Percentiles rank a stretch among this genome's conserved stretches.
Evolutionary conservation across 2,113 vertebrate species (phyloP).

Genomic region (Pituophis catenifer): DNA sequence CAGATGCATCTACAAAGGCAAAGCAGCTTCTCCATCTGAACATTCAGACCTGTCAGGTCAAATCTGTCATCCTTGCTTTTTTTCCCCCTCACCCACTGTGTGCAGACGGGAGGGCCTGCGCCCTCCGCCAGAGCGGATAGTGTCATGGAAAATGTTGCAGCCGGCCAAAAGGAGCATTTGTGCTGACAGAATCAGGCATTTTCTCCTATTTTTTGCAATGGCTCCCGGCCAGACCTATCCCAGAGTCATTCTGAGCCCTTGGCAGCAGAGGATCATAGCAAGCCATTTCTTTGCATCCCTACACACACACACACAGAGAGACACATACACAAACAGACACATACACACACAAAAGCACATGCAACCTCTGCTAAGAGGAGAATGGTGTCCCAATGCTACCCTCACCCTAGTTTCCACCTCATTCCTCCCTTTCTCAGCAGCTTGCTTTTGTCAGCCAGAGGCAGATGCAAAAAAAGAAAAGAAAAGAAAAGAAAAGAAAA

Average conservation of each 20-base stretch:
- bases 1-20: neutral
- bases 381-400: neutral
- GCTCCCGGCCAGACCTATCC: conserved; percentile 37
- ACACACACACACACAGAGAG: too few relatives aligned
- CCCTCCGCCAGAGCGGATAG: conserved; percentile 42
- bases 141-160: conserved; percentile 74
- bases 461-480: neutral
- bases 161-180: conserved; percentile 73
- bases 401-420: neutral
- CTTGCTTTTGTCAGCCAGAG: neutral
- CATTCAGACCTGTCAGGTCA: neutral
- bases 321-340: too few relatives aligned
- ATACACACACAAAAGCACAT: neutral
- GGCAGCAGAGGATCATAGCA: neutral
- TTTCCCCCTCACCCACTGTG: conserved; percentile 2
- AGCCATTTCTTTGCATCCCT: neutral
- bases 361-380: neutral
- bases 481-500: too few relatives aligned
- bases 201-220: conserved; percentile 30
- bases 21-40: neutral
- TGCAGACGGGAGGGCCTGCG: conserved; percentile 12
- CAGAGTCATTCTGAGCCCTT: neutral
- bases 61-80: neutral
- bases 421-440: neutral
- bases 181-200: conserved; percentile 59